Evolutionary conservation across 2,888 invertebrate species (phyloP).

Genomic region (Nomada goodeniana): DNA sequence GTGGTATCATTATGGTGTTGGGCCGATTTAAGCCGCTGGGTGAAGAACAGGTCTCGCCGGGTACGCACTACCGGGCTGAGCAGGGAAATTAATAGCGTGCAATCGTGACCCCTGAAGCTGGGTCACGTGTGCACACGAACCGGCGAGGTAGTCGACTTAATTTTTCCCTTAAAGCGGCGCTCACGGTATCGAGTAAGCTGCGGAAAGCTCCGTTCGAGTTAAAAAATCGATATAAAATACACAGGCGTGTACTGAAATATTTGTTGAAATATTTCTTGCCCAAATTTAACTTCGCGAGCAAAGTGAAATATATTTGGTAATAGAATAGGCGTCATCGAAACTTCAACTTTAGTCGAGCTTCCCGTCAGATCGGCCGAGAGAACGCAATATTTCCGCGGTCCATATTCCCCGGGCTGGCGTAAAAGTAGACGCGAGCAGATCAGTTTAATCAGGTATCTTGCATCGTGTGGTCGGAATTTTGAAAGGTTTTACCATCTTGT

Average conservation of each 20-base stretch:
- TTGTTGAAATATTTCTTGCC: too few species aligned
- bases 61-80: not conserved
- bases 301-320: too few species aligned
- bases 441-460: too few species aligned
- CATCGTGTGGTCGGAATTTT: constrained; percentile 4
- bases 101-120: not conserved
- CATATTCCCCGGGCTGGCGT: not conserved
- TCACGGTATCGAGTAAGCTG: not conserved
- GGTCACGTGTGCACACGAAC: not conserved
- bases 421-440: constrained; percentile 4
- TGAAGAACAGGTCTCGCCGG: not conserved
- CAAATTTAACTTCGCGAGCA: too few species aligned
- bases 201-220: not conserved
- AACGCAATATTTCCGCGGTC: constrained; percentile 24
- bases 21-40: constrained; percentile 12
- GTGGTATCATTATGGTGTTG: constrained; percentile 29
- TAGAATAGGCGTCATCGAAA: not conserved
- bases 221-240: constrained; percentile 10
- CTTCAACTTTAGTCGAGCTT: too few species aligned
- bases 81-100: not conserved
- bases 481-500: constrained; percentile 6
- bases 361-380: constrained; percentile 4
- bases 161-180: not conserved
- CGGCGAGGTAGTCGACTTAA: not conserved
- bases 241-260: not conserved